Evolutionary conservation across 1,140 invertebrate species (phyloP).

Genomic region (Brachionus manjavacas): DNA sequence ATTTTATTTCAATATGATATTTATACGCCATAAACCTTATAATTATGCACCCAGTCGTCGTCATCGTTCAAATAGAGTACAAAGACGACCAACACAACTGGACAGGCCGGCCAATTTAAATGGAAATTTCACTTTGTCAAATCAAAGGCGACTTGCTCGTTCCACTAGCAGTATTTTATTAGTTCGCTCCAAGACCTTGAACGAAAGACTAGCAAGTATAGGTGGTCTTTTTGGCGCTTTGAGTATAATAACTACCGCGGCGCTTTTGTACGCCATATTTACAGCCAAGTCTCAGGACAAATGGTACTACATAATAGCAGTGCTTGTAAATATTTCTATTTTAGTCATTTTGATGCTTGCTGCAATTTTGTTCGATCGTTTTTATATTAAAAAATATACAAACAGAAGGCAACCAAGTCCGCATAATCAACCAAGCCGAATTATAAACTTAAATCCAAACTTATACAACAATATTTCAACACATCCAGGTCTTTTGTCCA

Average conservation of each 20-base stretch:
- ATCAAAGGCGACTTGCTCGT: not conserved
- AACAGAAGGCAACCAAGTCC: not conserved
- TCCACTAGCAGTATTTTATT: not conserved
- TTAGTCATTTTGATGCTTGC: conserved; percentile 29
- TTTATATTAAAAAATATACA: conserved; percentile 16
- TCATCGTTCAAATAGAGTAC: not conserved
- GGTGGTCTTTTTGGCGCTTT: conserved; percentile 27
- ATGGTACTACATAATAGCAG: conserved; percentile 22
- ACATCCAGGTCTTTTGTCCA: conserved; percentile 8
- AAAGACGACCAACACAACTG: not conserved
- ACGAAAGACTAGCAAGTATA: conserved; percentile 21
- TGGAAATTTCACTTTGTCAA: not conserved
- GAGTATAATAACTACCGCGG: conserved; percentile 1
- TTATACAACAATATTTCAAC: not conserved
- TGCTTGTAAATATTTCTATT: conserved; percentile 33
- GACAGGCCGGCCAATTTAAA: not conserved
- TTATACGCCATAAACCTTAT: conserved; percentile 7
- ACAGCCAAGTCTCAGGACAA: conserved; percentile 7
- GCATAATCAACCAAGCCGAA: not conserved
- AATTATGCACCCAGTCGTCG: not conserved
- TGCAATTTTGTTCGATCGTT: conserved; percentile 14
- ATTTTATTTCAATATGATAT: not conserved
- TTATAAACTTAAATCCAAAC: conserved; percentile 10
- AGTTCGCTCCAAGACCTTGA: not conserved
- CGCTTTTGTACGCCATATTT: conserved; percentile 2